Conservation (phyloP, 2,797 vertebrate species). For the Pangasius mekongensis region DNA sequence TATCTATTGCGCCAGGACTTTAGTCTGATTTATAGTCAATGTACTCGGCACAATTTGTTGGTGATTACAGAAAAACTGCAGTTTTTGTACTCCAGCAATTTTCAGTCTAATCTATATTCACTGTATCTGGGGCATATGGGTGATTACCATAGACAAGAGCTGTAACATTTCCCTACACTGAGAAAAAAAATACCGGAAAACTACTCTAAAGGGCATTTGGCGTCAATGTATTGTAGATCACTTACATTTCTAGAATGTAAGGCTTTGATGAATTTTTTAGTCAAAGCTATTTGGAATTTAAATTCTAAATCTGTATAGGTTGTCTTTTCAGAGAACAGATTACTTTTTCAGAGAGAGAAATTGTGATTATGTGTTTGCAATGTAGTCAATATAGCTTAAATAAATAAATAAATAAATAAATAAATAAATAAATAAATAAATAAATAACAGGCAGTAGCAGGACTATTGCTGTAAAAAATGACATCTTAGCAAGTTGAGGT, state of each 20-base stretch:
- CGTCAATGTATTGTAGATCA: neutral
- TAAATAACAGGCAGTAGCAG: neutral
- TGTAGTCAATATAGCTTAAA: neutral
- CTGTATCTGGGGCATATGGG: conserved; percentile 5
- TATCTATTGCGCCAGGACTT: neutral
- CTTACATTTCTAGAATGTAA: neutral
- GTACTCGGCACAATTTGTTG: conserved; percentile 16
- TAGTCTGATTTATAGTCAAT: conserved; percentile 33
- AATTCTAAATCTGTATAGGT: neutral
- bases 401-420: neutral
- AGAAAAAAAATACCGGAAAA: neutral
- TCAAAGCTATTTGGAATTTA: neutral
- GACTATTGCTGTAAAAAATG: neutral
- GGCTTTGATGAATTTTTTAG: neutral
- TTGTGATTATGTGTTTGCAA: neutral
- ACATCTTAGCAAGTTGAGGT: neutral
- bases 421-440: neutral
- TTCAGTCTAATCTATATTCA: conserved; percentile 1
- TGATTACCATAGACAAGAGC: neutral
- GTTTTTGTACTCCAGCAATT: conserved; percentile 14
- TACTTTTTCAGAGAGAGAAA: neutral
- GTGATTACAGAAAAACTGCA: conserved; percentile 19
- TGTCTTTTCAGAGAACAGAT: neutral
- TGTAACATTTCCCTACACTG: neutral
- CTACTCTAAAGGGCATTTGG: neutral